Conservation (phyloP, 2,113 vertebrate species). For the Notechis scutatus region DNA sequence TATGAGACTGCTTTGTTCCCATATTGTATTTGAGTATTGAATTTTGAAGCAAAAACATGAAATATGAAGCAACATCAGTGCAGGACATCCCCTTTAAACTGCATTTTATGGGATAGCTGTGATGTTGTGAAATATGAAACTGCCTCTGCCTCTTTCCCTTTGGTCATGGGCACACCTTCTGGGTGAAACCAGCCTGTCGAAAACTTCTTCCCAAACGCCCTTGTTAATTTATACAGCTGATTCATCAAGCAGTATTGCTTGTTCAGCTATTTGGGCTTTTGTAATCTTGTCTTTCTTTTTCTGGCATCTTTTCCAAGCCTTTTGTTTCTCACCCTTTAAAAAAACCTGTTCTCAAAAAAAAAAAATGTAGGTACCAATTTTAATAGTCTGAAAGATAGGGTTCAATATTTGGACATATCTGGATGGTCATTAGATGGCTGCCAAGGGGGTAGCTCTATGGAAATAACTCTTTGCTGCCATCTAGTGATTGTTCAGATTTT, state of each 20-base stretch:
- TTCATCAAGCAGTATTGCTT: conserved; percentile 61
- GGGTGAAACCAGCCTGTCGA: conserved; percentile 61
- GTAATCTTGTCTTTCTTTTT: conserved; percentile 39
- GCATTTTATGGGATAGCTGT: conserved; percentile 54
- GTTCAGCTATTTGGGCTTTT: conserved; percentile 60
- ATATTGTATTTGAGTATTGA: not conserved
- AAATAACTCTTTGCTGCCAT: not conserved
- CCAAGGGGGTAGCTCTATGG: not conserved
- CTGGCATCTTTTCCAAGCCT: not conserved
- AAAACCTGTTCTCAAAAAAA: not conserved
- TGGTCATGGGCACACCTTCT: conserved; percentile 65
- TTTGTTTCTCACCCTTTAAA: not conserved
- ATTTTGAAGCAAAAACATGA: not conserved
- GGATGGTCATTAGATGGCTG: not conserved
- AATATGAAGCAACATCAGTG: conserved; percentile 21
- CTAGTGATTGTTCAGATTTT: not conserved
- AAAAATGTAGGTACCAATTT: not conserved
- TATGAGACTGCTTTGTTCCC: not conserved
- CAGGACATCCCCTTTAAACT: conserved; percentile 27
- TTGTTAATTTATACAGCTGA: conserved; percentile 65
- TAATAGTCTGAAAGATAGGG: not conserved
- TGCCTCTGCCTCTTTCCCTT: conserved; percentile 56
- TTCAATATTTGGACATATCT: not conserved
- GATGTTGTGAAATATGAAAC: conserved; percentile 69
- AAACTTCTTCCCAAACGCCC: conserved; percentile 60